Conservation (phyloP, 2,797 vertebrate species). For the Acomys russatus region DNA sequence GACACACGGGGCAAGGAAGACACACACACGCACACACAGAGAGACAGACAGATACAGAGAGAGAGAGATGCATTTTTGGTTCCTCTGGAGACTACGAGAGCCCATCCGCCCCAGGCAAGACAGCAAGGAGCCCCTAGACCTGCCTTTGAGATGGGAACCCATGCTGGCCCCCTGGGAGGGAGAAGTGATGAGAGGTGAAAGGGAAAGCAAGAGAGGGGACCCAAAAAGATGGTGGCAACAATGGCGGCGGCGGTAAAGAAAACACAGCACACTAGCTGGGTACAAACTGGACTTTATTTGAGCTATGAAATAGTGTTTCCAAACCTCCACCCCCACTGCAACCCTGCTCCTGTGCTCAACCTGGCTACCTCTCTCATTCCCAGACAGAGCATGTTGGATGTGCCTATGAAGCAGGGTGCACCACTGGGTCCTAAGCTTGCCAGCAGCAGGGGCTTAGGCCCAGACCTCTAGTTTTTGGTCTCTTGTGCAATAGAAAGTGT, state of each 20-base stretch:
- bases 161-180: constrained; percentile 30
- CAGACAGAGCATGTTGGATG: neutral
- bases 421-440: neutral
- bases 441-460: neutral
- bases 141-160: constrained; percentile 68
- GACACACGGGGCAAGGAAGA: constrained; percentile 84
- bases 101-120: constrained; percentile 67
- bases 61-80: constrained; percentile 86
- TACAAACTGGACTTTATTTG: constrained; percentile 92
- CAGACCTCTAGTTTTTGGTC: constrained; percentile 54
- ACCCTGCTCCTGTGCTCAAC: neutral
- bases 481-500: constrained; percentile 67
- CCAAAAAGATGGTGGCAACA: neutral
- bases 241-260: constrained; percentile 80
- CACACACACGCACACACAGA: constrained; percentile 83
- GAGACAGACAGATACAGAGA: constrained; percentile 88
- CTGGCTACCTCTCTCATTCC: constrained; percentile 54
- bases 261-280: constrained; percentile 89
- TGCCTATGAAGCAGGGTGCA: neutral
- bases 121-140: constrained; percentile 29
- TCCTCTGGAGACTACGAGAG: constrained; percentile 68
- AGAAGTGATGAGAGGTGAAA: constrained; percentile 31
- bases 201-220: neutral
- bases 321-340: constrained; percentile 20
- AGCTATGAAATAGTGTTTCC: constrained; percentile 87